Conservation (phyloP, 1,140 invertebrate species). For the Zeugodacus cucurbitae region DNA sequence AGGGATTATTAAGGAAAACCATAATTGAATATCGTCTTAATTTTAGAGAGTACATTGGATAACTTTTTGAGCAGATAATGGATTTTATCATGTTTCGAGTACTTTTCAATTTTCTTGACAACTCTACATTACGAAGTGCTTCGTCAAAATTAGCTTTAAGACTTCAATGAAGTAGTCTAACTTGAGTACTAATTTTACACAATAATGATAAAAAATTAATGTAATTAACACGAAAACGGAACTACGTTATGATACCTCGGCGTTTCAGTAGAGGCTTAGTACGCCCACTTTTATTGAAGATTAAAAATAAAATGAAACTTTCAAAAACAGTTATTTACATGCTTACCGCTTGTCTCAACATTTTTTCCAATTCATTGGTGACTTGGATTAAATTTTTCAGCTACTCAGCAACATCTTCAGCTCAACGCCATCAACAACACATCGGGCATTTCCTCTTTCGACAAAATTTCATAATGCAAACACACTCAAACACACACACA, state of each 20-base stretch:
- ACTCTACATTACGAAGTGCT: too few relatives aligned
- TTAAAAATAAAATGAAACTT: background rate
- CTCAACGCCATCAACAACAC: background rate
- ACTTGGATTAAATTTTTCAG: background rate
- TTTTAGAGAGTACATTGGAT: too few relatives aligned
- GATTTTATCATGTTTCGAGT: too few relatives aligned
- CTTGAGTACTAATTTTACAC: background rate
- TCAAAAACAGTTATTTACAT: background rate
- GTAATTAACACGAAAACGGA: background rate
- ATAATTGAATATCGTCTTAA: too few relatives aligned
- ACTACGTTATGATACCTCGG: background rate
- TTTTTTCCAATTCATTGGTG: background rate
- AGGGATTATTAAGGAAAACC: too few relatives aligned
- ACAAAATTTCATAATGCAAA: conserved; percentile 1
- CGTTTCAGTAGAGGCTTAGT: background rate
- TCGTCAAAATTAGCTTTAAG: too few relatives aligned
- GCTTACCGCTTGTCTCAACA: background rate
- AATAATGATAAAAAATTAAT: background rate
- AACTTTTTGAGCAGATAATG: too few relatives aligned
- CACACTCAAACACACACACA: background rate
- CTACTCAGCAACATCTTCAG: background rate
- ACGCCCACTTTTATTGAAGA: background rate
- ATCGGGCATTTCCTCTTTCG: background rate
- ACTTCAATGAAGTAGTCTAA: background rate
- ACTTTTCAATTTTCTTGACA: too few relatives aligned